These are phyloP conservation scores for Zoanthus gigantus DNA, from an alignment of 92 coral and sea anemone species.

Conservation along the genomic window DNA sequence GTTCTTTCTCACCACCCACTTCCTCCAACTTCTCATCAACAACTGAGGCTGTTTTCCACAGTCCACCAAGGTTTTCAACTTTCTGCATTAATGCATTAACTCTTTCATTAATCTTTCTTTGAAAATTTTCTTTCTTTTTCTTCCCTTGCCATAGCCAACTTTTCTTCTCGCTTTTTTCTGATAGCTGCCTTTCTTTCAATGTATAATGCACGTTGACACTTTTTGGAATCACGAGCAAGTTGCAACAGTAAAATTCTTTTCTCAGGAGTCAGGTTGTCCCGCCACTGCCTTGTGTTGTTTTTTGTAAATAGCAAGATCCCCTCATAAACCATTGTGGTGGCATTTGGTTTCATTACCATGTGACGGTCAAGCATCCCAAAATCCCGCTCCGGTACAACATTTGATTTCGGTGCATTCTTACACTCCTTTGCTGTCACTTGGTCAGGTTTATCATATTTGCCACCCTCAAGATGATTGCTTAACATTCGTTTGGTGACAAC, in stretches of 20 bases:
- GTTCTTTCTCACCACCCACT: constrained; percentile 10
- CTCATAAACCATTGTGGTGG: constrained; percentile 50
- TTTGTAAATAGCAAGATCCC: constrained; percentile 52
- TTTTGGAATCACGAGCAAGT: too few relatives aligned
- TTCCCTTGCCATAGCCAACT: constrained; percentile 26
- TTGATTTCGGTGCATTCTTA: not conserved
- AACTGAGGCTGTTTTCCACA: constrained; percentile 46
- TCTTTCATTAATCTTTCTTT: constrained; percentile 43
- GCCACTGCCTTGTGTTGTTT: constrained; percentile 47
- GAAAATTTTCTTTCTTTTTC: constrained; percentile 33
- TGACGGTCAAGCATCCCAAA: too few relatives aligned
- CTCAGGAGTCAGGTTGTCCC: constrained; percentile 21
- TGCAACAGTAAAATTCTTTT: constrained; percentile 9
- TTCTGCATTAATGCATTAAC: constrained; percentile 16
- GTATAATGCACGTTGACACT: constrained; percentile 4
- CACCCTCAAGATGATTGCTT: constrained; percentile 49
- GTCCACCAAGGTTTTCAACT: constrained; percentile 53
- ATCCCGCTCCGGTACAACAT: too few relatives aligned
- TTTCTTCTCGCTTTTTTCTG: constrained; percentile 45
- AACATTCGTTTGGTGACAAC: constrained; percentile 52
- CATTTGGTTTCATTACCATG: constrained; percentile 41
- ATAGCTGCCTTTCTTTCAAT: constrained; percentile 40
- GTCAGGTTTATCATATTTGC: constrained; percentile 48
- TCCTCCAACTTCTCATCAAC: constrained; percentile 33
- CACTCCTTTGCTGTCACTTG: not conserved